Base-by-base conservation (phyloP, 1,140 invertebrate species). In the Trialeurodes vaporariorum region DNA sequence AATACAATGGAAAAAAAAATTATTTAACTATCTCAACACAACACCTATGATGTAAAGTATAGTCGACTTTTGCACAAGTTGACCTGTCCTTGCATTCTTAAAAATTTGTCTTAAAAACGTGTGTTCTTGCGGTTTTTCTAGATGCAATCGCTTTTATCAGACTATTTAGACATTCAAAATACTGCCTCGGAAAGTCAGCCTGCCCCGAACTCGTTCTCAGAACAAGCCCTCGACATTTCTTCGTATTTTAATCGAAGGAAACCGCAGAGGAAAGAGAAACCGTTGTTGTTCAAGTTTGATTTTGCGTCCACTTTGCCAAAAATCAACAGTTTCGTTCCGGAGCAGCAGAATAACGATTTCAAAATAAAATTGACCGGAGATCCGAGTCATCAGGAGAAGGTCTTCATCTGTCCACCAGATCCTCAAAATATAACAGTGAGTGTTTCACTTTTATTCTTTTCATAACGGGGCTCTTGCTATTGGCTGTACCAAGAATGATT, bases 131-230 rank as follows among this genome's bases (percentile, higher is more conserved):
- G 64, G 63, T 64, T 69, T 66, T 79, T 82, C 22, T 17, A 49
- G 34, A 9, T 94, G 59, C 90, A 90, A 79, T 79, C 86, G 23
- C 78, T 93, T 27, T 77, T 93, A 22, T 88, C 87, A 49, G 90
- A 93, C 73, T 94, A 94, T 79, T 78, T 94, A 67, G 89, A 93
- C 76, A 87, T 93, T 68, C 85, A 87, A 76, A 90, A 87, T 76
- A 78, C 84, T 60, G 80, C 83, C 34, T 49, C 81, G 25, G 84
- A 86, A 67, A 81, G 82, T 64, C 82, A 83, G 62, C 82, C 84
- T 74, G 76, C 83, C 11, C 77, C 82, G 2, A 78, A 79, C 49
- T 81, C 80, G 63, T 81, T 84, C 69, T 76, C 77, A 68, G 86
- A 90, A 73, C 79, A 82, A 66, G 79, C 80, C 22, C 76, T 75